A percentile compares a stretch with the other conserved stretches of the same genome.
Evolutionary conservation across 2,113 vertebrate genomes (phyloP).

Genomic region (Mastomys coucha): DNA sequence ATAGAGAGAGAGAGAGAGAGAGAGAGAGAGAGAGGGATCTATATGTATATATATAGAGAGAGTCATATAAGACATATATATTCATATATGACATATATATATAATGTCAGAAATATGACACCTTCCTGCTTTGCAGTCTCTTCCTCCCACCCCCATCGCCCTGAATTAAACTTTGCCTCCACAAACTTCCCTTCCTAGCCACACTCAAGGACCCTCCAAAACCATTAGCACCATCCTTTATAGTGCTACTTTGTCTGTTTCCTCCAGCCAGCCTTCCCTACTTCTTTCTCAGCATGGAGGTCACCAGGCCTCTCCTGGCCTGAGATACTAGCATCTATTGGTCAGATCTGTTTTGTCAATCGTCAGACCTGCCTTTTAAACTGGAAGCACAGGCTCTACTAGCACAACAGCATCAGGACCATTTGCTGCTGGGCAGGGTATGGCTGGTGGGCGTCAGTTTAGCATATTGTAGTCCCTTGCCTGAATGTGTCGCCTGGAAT

Average conservation of each 20-base stretch:
- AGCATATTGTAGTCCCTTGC: neutral
- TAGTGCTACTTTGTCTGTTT: neutral
- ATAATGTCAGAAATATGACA: slow-evolving; percentile 48
- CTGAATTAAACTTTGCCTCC: slow-evolving; percentile 41
- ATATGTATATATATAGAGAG: no score
- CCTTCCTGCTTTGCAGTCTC: neutral
- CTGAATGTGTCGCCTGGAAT: neutral
- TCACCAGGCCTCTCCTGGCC: neutral
- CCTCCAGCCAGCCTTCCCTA: neutral
- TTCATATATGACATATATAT: no score
- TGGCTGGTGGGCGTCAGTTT: neutral
- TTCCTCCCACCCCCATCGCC: neutral
- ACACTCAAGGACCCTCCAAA: neutral
- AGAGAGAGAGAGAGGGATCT: no score
- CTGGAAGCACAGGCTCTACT: neutral
- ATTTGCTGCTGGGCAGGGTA: neutral
- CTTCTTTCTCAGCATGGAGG: neutral
- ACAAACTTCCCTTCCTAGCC: slow-evolving; percentile 19
- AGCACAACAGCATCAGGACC: neutral
- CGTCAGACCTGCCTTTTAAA: neutral
- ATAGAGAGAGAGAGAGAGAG: no score
- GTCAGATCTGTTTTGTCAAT: neutral
- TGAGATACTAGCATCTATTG: neutral
- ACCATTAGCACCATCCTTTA: neutral
- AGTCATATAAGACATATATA: no score